Evolutionary conservation across 2,888 invertebrate genomes (phyloP), one percentile per base, ranked within the genome.

Genomic region (Pristionchus fissidentatus): DNA sequence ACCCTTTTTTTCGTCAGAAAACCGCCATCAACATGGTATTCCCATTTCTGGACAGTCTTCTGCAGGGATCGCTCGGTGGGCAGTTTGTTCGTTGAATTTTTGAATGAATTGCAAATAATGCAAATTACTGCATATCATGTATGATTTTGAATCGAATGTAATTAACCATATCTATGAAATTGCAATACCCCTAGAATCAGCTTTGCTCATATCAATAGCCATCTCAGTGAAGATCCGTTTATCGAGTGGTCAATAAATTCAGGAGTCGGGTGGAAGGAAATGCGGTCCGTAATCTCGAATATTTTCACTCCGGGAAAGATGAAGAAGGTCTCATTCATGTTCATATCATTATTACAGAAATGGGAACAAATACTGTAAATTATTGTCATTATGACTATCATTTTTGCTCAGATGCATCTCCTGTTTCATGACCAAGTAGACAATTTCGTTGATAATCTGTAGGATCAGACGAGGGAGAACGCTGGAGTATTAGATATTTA

Each of bases 261-360:
- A 41, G 84, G 84, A 15, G 57, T 94, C 13, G 93, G 94, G 80
- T 95, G 95, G 95, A 95, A 94, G 90, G 93, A 93, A 77, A 92
- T 95, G 35, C 93, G 95, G n/a, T 88, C 94, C 0, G 95, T 95
- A 88, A 92, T 95, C 89, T 94, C 95, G 0, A 95, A 95, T 0
- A 94, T 95, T 0, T 95, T 95, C 90, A 94, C 95, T 0, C 94
- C 95, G 0, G 95, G 94, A 10, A 95, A 95, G 92, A 92, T 95
- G 77, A 95, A 95, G 91, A 80, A 83, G 81, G 88, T 88, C 7
- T 19, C 22, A 26, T 0, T 57, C 41, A 32, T 8, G n/a, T 52
- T 26, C 13, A 62, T 62, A n/a, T 26, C 5, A 38, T 22, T 5
- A 22, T 22, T 22, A 70, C n/a, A 41, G 41, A 5, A 26, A 57